A percentile compares a stretch with the other conserved stretches of the same genome.
These are phyloP conservation scores for Bergia sp. DNA, from an alignment of 92 coral and sea anemone genomes.

Conservation along the genomic window DNA sequence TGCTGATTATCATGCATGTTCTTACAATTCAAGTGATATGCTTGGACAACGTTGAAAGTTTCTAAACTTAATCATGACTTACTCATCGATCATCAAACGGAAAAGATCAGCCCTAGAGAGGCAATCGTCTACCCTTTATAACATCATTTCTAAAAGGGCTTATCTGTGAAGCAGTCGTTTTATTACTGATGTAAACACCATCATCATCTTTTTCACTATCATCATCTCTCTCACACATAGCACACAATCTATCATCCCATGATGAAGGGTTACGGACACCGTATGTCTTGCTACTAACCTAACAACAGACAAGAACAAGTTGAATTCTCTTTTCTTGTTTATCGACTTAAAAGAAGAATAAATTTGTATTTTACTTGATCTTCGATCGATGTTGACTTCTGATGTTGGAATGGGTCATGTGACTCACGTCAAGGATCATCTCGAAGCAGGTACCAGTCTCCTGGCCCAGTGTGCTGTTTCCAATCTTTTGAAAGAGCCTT, in stretches of 20 bases:
- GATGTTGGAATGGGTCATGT: conserved; percentile 1
- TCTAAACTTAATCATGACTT: no score
- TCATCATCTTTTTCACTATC: not conserved
- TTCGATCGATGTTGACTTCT: not conserved
- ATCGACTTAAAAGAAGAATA: not conserved
- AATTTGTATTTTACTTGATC: conserved; percentile 7
- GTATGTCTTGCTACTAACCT: no score
- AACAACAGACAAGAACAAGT: not conserved
- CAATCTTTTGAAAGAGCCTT: conserved; percentile 5
- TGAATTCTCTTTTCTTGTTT: not conserved
- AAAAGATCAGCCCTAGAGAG: no score
- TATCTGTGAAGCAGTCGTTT: no score
- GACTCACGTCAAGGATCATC: not conserved
- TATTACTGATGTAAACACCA: not conserved
- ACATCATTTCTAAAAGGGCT: no score
- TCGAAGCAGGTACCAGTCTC: conserved; percentile 32
- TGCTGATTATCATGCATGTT: no score
- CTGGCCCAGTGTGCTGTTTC: not conserved
- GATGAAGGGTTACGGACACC: no score
- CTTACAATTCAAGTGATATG: no score
- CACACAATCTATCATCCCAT: no score
- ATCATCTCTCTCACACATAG: not conserved
- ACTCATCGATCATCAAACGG: no score
- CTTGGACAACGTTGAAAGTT: no score
- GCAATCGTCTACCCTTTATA: no score